phyloP scores from a whole-genome alignment of 2,113 vertebrate genomes.

The Pristiophorus japonicus region DNA sequence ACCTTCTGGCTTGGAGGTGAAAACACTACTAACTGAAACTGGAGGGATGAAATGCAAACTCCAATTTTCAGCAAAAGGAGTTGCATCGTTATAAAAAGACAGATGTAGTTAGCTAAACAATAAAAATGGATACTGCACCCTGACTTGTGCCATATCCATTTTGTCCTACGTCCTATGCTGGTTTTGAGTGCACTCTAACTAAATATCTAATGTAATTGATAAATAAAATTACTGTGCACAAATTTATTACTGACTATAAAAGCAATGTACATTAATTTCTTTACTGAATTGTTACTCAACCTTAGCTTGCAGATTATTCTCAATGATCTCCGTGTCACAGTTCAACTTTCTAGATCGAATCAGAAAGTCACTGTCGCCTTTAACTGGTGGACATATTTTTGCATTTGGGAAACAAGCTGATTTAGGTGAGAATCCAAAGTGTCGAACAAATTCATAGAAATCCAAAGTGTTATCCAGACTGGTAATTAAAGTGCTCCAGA shows the following conservation, averaged over 20 bases:
- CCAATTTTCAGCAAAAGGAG: background rate
- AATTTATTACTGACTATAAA: background rate
- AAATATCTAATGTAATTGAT: background rate
- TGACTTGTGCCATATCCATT: background rate
- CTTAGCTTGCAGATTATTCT: constrained; percentile 40
- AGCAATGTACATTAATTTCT: background rate
- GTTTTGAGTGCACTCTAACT: background rate
- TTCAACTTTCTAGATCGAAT: constrained; percentile 43
- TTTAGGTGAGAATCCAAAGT: constrained; percentile 42
- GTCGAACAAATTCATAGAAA: constrained; percentile 42
- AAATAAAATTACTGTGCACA: background rate
- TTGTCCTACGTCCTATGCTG: background rate
- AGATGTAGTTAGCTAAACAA: background rate
- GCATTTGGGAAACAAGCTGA: constrained; percentile 43
- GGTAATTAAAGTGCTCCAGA: constrained; percentile 42
- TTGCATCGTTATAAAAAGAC: background rate
- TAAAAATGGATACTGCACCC: background rate
- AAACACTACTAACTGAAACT: background rate
- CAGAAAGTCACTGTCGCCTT: constrained; percentile 42
- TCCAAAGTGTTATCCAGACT: constrained; percentile 41
- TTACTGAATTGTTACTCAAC: constrained; percentile 26
- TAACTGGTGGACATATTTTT: constrained; percentile 41
- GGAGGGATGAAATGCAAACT: background rate
- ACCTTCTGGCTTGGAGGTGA: background rate
- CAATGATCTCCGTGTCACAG: constrained; percentile 43